These are phyloP conservation scores for Callosobruchus maculatus DNA, from an alignment of 2,888 invertebrate genomes.

Conservation along the genomic window DNA sequence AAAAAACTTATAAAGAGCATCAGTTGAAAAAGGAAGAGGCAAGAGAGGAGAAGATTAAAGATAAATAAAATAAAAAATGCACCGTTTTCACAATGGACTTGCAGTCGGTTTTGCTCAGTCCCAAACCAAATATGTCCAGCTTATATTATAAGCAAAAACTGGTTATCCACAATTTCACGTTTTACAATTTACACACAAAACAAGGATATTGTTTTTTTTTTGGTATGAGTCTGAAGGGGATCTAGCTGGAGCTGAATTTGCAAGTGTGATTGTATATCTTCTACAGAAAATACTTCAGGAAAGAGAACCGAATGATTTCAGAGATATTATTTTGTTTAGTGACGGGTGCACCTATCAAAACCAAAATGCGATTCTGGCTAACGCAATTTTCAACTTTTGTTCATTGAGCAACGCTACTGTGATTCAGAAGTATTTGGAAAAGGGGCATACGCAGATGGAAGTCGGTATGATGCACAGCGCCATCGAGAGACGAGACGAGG, in stretches of 20 bases:
- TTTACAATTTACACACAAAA: conserved; percentile 15
- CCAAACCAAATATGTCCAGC: conserved; percentile 2
- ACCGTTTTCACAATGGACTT: conserved; percentile 14
- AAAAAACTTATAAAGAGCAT: conserved; percentile 9
- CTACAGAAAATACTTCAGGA: not conserved
- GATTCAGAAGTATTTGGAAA: conserved; percentile 32
- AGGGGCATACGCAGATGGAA: conserved; percentile 34
- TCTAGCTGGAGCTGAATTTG: conserved; percentile 12
- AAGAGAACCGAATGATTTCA: not conserved
- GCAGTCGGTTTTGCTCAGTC: no score
- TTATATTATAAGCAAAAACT: conserved; percentile 18
- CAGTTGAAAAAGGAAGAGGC: conserved; percentile 12
- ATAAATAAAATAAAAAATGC: conserved; percentile 14
- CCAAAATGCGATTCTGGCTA: conserved; percentile 23
- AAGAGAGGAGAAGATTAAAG: conserved; percentile 11
- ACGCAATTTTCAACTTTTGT: conserved; percentile 27
- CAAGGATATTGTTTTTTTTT: conserved; percentile 15
- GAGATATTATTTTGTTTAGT: conserved; percentile 12
- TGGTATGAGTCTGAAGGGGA: conserved; percentile 14
- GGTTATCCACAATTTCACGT: conserved; percentile 16
- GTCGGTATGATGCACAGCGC: conserved; percentile 28
- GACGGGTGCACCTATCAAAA: conserved; percentile 19
- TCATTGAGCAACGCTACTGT: conserved; percentile 20
- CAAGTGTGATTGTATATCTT: conserved; percentile 8
- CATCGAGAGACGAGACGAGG: conserved; percentile 28